Evolutionary conservation across 2,888 invertebrate species (phyloP), one percentile per base, ranked within the genome.

Genomic region (Meiosimyza decipiens): DNA sequence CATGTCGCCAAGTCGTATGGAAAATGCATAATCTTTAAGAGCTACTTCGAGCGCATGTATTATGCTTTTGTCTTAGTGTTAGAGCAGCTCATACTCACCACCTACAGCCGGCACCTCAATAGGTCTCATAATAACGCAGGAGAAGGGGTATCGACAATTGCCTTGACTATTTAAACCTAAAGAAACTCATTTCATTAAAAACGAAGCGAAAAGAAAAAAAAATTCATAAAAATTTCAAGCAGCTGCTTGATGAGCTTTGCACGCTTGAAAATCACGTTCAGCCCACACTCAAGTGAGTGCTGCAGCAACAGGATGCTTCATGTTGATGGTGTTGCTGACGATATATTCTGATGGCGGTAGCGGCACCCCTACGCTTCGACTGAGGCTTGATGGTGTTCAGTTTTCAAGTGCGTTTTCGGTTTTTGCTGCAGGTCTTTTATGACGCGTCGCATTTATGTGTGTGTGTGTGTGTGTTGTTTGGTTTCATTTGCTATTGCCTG

Each of bases 261-360:
- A 63, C 63, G 70, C 62, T 63, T 70, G 52, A 33, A 70, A 70
- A 70, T 70, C 70, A 70, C 70, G 70, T 70, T 62, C 63, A 40
- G 40, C 51, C 40, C 22, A 18, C 54, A 18, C 18, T 70, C 70
- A 54, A 74, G 74, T 67, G 67, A 51, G 59, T 69, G 69, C 65
- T 69, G 60, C 70, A 60, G 59, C 66, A 67, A 52, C 67, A 60
- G 60, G 62, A 64, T 40, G 52, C 67, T n/a, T 33, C 60, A 22
- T 50, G 28, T 6, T 33, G 60, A 60, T 33, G 40, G 28, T 28
- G 47, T 18, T 47, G 63, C 16, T 49, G n/a, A 28, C 9, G 18
- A 64, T 33, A 52, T 28, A 28, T 28, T 28, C 28, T 40, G 28
- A 18, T 11, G 13, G 67, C 18, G 40, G 33, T 40, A 54, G 60